phyloP scores from a whole-genome alignment of 2,113 vertebrate genomes.

The Morone saxatilis region DNA sequence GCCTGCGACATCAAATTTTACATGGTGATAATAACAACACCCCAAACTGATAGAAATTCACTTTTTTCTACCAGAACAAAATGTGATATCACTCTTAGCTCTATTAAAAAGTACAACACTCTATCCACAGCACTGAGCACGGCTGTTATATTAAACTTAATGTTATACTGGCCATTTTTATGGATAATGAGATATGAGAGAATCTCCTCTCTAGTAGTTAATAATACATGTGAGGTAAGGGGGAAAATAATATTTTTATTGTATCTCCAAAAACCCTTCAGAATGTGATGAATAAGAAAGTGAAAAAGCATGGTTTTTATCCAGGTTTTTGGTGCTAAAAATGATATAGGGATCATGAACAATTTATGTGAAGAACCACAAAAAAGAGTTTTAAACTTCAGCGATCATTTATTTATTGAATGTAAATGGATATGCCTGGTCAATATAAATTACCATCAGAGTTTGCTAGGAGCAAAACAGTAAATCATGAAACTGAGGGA shows the following conservation, averaged over 20 bases:
- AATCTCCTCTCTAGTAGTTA: conserved; percentile 57
- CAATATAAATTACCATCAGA: conserved; percentile 41
- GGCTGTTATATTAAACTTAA: conserved; percentile 56
- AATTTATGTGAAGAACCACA: conserved; percentile 52
- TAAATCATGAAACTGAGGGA: conserved; percentile 31
- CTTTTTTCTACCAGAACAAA: conserved; percentile 42
- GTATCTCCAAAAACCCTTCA: conserved; percentile 58
- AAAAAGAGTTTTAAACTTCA: conserved; percentile 53
- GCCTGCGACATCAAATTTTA: conserved; percentile 24
- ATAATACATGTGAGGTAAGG: conserved; percentile 68
- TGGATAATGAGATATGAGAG: conserved; percentile 63
- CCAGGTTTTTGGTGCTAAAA: conserved; percentile 47
- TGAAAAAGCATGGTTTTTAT: conserved; percentile 41
- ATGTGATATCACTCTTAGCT: conserved; percentile 54
- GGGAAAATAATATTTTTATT: conserved; percentile 67
- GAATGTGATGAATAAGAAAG: conserved; percentile 47
- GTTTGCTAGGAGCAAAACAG: conserved; percentile 9
- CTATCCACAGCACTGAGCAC: conserved; percentile 40
- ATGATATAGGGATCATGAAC: conserved; percentile 59
- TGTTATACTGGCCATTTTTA: conserved; percentile 65
- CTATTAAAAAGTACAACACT: conserved; percentile 55
- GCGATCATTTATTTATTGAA: conserved; percentile 60
- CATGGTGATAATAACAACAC: conserved; percentile 40
- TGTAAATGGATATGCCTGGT: conserved; percentile 45
- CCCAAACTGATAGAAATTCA: conserved; percentile 22